Evolutionary conservation across 2,113 vertebrate genomes (phyloP).

Genomic region (Egretta garzetta): DNA sequence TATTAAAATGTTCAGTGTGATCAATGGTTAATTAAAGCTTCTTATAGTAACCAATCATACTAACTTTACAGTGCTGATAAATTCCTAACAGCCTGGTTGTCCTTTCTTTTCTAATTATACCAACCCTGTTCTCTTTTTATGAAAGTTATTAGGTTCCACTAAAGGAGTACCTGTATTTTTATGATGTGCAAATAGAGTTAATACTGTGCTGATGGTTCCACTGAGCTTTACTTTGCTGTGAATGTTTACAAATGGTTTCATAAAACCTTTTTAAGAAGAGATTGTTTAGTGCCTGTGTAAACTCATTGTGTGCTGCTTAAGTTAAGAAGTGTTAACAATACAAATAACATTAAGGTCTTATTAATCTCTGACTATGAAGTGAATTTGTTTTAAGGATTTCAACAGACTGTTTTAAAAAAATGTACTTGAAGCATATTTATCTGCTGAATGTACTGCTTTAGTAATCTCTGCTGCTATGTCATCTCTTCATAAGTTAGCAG

Average conservation of each 20-base stretch:
- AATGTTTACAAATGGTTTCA: constrained; percentile 35
- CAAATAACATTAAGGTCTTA: not conserved
- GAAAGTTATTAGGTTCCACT: not conserved
- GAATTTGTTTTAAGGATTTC: not conserved
- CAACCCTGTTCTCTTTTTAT: not conserved
- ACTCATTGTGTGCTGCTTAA: not conserved
- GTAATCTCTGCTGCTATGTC: not conserved
- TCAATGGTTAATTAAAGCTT: constrained; percentile 6
- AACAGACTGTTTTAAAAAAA: not conserved
- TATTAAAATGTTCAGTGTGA: not conserved
- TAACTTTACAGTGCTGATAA: not conserved
- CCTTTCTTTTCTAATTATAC: not conserved
- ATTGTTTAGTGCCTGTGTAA: constrained; percentile 12
- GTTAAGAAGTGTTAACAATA: constrained; percentile 2
- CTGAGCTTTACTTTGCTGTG: not conserved
- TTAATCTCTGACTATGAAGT: not conserved
- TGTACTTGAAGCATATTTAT: not conserved
- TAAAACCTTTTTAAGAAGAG: constrained; percentile 26
- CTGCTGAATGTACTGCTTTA: not conserved
- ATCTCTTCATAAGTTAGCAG: not conserved
- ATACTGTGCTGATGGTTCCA: not conserved
- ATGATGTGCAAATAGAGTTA: not conserved
- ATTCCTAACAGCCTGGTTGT: not conserved
- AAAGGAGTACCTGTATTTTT: constrained; percentile 1
- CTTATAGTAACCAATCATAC: not conserved